Evolutionary conservation across 92 coral and sea anemone genomes (phyloP).

Genomic region (Zoanthus sansibaricus): DNA sequence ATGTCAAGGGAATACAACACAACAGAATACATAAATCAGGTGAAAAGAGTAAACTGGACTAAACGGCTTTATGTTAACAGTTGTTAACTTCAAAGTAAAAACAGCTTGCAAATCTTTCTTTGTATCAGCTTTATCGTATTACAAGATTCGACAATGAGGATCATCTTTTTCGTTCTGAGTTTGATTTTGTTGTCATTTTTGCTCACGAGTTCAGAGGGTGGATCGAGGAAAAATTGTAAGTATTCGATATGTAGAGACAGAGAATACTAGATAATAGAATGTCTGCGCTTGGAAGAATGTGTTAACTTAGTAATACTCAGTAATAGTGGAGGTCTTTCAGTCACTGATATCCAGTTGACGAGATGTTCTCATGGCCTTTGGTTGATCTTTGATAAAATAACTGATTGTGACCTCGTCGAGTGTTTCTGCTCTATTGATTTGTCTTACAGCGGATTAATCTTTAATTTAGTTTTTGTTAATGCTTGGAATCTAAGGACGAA

Average conservation of each 20-base stretch:
- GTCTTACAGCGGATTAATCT: too few relatives aligned
- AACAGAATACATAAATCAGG: background rate
- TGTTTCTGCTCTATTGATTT: background rate
- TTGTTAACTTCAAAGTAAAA: background rate
- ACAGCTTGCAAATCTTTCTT: background rate
- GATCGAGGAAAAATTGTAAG: constrained; percentile 14
- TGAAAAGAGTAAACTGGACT: background rate
- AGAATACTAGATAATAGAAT: too few relatives aligned
- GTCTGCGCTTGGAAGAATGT: too few relatives aligned
- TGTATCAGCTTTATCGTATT: background rate
- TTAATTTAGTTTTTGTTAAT: background rate
- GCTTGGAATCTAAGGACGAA: background rate
- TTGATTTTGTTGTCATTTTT: background rate
- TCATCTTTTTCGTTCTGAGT: background rate
- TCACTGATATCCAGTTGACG: background rate
- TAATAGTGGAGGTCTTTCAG: background rate
- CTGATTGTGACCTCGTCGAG: background rate
- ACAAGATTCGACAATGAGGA: background rate
- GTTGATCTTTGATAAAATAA: background rate
- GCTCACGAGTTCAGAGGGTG: constrained; percentile 15
- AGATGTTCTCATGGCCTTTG: background rate
- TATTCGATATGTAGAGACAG: background rate
- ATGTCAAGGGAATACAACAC: constrained; percentile 14
- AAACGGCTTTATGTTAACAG: background rate
- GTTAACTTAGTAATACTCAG: background rate